A percentile compares a stretch with the other conserved stretches of the same genome.
These are phyloP conservation scores for Chaenodraco wilsoni DNA, from an alignment of 2,797 vertebrate genomes.

Conservation along the genomic window DNA sequence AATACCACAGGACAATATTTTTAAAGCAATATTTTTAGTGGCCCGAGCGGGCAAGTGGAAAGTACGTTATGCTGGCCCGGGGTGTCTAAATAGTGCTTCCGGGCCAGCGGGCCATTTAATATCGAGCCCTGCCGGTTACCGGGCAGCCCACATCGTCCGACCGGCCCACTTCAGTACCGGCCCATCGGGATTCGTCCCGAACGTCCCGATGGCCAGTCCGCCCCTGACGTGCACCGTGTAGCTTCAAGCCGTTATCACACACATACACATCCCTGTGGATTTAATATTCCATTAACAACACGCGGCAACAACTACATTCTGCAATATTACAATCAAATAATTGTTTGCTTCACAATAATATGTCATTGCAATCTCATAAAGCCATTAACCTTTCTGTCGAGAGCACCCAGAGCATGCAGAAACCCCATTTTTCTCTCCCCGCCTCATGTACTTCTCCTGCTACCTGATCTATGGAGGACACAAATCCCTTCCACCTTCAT, in stretches of 20 bases:
- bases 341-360: constrained; percentile 69
- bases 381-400: constrained; percentile 69
- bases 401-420: constrained; percentile 36
- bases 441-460: constrained; percentile 59
- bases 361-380: constrained; percentile 66
- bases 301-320: constrained; percentile 37
- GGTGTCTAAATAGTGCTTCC: no score
- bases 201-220: no score
- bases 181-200: no score
- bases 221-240: background rate
- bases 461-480: constrained; percentile 47
- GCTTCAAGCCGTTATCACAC: constrained; percentile 15
- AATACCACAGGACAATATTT: no score
- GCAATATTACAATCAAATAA: constrained; percentile 56
- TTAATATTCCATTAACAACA: constrained; percentile 53
- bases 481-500: constrained; percentile 28
- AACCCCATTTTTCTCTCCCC: constrained; percentile 56
- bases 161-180: no score
- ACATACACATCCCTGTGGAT: constrained; percentile 13
- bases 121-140: no score
- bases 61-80: no score
- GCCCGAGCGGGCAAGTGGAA: no score
- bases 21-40: no score
- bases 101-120: no score
- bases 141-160: no score